Percentiles rank a stretch among this genome's conserved stretches.
These are phyloP conservation scores for Eueides isabella DNA, from an alignment of 1,140 invertebrate genomes.

Conservation along the genomic window DNA sequence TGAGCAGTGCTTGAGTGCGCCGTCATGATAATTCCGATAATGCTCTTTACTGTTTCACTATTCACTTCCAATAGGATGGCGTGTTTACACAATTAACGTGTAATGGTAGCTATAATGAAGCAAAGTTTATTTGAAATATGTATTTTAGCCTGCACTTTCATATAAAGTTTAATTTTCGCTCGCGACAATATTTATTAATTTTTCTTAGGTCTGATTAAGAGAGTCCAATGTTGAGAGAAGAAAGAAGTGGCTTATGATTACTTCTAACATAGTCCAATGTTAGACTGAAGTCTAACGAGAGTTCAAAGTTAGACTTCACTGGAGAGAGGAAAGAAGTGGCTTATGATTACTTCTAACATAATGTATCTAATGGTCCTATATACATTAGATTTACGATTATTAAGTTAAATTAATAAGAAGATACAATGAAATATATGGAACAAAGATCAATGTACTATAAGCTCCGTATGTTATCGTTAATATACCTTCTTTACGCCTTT, in stretches of 20 bases:
- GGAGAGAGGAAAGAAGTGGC: not conserved
- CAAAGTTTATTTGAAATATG: not conserved
- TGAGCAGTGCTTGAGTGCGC: constrained; percentile 39
- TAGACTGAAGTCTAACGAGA: no score
- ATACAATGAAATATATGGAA: not conserved
- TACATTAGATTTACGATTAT: not conserved
- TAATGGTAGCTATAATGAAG: not conserved
- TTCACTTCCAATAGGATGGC: constrained; percentile 34
- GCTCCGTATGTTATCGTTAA: constrained; percentile 52
- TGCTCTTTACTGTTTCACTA: constrained; percentile 39
- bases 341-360: not conserved
- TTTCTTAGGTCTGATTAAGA: no score
- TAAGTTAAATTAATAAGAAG: not conserved
- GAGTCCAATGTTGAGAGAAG: no score
- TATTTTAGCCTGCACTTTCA: not conserved
- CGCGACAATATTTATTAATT: no score
- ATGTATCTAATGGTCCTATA: not conserved
- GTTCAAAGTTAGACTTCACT: no score
- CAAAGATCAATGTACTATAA: constrained; percentile 55
- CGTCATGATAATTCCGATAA: constrained; percentile 52
- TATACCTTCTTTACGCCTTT: constrained; percentile 61
- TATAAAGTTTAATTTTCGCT: no score
- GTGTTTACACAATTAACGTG: constrained; percentile 2
- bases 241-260: no score
- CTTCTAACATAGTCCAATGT: no score